Conservation (phyloP, 2,888 invertebrate genomes). For the Ennomos fuscantarius region DNA sequence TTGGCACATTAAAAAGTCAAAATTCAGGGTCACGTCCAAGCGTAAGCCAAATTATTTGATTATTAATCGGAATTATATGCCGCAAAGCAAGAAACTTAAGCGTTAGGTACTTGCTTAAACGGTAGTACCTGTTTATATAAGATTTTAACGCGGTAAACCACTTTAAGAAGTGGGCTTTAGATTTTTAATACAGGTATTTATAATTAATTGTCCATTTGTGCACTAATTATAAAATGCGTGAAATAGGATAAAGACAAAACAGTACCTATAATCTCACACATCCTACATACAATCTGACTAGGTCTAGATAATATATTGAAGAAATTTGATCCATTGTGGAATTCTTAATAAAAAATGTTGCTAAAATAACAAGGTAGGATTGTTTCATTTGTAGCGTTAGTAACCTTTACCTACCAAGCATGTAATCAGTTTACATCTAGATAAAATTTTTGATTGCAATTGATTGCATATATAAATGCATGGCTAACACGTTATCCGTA, state of each 20-base stretch:
- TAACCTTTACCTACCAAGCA: background rate
- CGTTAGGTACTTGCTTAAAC: slow-evolving; percentile 15
- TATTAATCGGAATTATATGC: slow-evolving; percentile 20
- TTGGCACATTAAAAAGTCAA: no score
- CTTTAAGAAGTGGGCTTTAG: slow-evolving; percentile 43
- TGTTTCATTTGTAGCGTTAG: slow-evolving; percentile 58
- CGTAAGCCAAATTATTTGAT: slow-evolving; percentile 23
- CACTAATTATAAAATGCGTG: slow-evolving; percentile 54
- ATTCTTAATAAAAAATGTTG: slow-evolving; percentile 86
- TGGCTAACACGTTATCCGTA: no score
- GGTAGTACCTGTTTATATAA: slow-evolving; percentile 28
- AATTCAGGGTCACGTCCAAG: slow-evolving; percentile 23
- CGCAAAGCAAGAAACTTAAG: slow-evolving; percentile 21
- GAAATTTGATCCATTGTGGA: slow-evolving; percentile 83
- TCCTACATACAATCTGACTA: slow-evolving; percentile 73
- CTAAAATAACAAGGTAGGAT: slow-evolving; percentile 69
- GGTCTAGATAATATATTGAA: slow-evolving; percentile 78
- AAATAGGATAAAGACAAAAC: slow-evolving; percentile 48
- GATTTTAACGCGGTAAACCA: slow-evolving; percentile 44
- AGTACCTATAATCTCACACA: slow-evolving; percentile 58
- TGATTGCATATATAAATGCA: no score
- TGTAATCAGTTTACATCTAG: background rate
- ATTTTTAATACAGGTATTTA: slow-evolving; percentile 66
- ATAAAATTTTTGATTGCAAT: no score
- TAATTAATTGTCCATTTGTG: slow-evolving; percentile 65